phyloP scores from a whole-genome alignment of 2,113 vertebrate genomes.

The Nasalis larvatus region DNA sequence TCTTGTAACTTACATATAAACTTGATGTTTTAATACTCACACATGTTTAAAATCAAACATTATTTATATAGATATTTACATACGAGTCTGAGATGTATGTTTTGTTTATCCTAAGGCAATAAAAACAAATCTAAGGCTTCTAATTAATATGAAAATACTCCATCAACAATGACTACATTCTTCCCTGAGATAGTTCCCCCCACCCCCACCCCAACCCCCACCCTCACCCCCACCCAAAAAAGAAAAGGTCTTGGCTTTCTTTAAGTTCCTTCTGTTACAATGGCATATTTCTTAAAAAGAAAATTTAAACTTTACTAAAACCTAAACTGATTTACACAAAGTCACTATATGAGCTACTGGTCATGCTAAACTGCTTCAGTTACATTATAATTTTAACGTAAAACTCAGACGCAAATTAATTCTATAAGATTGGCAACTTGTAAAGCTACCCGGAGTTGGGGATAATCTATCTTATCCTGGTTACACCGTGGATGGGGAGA shows the following conservation, averaged over 20 bases:
- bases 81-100: background rate
- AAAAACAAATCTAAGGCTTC: background rate
- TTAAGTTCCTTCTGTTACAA: background rate
- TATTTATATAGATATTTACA: background rate
- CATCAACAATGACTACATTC: background rate
- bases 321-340: background rate
- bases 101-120: background rate
- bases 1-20: background rate
- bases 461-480: too few relatives aligned
- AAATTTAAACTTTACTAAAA: background rate
- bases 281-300: background rate
- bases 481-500: background rate
- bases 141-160: background rate
- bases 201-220: background rate
- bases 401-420: background rate
- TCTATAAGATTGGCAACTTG: too few relatives aligned
- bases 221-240: too few relatives aligned
- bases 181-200: background rate
- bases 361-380: background rate
- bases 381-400: background rate
- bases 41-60: background rate
- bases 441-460: too few relatives aligned
- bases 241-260: background rate
- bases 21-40: background rate
- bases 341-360: background rate